phyloP scores from a whole-genome alignment of 2,797 vertebrate species.

The Gambelia wislizenii region DNA sequence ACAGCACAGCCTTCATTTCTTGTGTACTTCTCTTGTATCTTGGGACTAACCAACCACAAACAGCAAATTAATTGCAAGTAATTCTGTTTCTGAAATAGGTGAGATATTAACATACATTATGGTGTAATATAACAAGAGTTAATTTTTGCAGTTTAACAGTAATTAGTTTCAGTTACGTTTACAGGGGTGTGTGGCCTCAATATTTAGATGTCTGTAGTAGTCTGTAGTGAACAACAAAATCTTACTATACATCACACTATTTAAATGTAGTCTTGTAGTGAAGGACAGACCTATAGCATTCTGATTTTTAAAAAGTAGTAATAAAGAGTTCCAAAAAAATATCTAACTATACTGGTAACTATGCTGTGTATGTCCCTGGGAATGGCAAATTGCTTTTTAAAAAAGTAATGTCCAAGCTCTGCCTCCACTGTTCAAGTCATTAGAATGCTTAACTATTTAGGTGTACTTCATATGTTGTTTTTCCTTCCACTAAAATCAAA shows the following conservation, averaged over 20 bases:
- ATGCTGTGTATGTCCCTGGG: too few relatives aligned
- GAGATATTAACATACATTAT: too few relatives aligned
- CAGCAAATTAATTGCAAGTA: background rate
- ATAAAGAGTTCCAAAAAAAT: too few relatives aligned
- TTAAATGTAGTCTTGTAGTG: background rate
- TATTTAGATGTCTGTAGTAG: background rate
- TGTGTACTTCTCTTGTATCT: background rate
- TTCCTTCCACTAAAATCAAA: background rate
- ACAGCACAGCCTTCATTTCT: background rate
- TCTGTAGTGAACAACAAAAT: background rate
- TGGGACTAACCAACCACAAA: background rate
- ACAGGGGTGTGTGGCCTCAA: background rate
- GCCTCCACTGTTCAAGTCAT: background rate
- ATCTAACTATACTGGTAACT: too few relatives aligned
- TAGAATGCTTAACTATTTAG: background rate
- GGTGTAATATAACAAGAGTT: too few relatives aligned
- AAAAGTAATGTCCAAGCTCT: background rate
- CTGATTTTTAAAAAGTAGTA: background rate
- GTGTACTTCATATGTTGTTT: background rate
- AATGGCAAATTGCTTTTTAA: background rate
- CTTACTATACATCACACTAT: background rate
- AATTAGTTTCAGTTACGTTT: background rate
- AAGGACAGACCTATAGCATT: background rate
- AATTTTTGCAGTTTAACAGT: background rate
- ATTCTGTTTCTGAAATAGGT: background rate